These are phyloP conservation scores for Herpailurus yagouaroundi DNA, from an alignment of 2,113 vertebrate genomes.

Conservation along the genomic window DNA sequence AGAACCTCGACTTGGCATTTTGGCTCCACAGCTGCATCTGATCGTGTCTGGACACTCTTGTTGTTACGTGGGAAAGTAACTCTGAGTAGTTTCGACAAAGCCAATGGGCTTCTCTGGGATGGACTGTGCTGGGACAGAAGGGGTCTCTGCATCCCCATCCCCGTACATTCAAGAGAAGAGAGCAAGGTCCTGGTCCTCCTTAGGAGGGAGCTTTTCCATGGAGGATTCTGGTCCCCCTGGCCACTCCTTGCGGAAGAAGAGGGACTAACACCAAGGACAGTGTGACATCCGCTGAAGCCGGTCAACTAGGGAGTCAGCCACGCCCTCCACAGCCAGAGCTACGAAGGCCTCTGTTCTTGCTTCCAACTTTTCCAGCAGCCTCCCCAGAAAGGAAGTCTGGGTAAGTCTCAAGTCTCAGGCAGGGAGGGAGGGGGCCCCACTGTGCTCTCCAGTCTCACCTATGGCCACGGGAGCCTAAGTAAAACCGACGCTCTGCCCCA, in stretches of 20 bases:
- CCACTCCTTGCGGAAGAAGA: neutral
- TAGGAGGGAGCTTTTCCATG: neutral
- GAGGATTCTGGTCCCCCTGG: neutral
- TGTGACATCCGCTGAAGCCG: neutral
- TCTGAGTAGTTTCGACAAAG: neutral
- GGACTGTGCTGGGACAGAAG: neutral
- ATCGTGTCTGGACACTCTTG: neutral
- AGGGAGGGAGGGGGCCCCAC: neutral
- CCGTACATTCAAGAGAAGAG: neutral
- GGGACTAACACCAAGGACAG: neutral
- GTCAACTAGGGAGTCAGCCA: neutral
- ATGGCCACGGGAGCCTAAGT: neutral
- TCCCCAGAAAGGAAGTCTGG: neutral
- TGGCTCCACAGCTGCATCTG: neutral
- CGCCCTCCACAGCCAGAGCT: neutral
- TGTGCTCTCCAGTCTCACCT: neutral
- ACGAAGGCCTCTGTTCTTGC: neutral
- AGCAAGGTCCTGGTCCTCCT: neutral
- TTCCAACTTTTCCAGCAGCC: neutral
- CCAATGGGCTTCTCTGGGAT: neutral
- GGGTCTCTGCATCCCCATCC: neutral
- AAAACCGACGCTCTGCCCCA: neutral
- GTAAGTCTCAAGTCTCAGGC: neutral
- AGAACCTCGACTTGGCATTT: neutral
- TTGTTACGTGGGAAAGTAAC: neutral